phyloP scores from a whole-genome alignment of 2,797 vertebrate species.

The Gorsachius magnificus region DNA sequence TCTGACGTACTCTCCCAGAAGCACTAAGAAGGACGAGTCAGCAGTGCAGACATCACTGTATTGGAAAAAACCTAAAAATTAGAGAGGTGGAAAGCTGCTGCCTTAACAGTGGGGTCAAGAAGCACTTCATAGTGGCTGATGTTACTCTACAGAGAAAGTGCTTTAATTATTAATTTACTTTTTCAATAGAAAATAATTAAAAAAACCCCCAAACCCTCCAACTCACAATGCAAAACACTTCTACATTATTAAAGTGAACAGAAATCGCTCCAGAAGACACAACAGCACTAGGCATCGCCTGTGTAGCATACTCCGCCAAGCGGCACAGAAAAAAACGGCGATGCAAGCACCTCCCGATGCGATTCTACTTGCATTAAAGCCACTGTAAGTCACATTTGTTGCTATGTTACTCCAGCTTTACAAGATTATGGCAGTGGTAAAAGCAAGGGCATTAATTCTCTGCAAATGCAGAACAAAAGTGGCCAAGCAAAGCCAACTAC shows the following conservation, averaged over 20 bases:
- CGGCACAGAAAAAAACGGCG: not conserved
- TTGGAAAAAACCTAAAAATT: not conserved
- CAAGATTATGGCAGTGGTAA: not conserved
- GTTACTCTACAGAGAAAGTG: not conserved
- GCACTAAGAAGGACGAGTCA: not conserved
- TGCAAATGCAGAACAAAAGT: not conserved
- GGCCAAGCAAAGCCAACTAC: not conserved
- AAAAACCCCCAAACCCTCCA: not conserved
- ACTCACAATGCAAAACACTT: not conserved
- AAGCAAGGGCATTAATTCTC: not conserved
- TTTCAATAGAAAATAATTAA: not conserved
- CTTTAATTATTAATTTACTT: not conserved
- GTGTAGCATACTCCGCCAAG: not conserved
- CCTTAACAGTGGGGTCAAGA: not conserved
- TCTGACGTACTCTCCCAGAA: not conserved
- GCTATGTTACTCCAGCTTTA: not conserved
- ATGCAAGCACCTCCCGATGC: rapidly evolving
- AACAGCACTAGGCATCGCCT: not conserved
- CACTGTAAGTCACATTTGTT: not conserved
- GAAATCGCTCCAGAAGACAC: not conserved
- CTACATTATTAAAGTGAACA: not conserved
- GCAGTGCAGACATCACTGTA: not conserved
- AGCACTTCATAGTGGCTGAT: not conserved
- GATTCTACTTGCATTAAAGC: not conserved
- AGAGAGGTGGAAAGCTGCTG: not conserved